These are phyloP conservation scores for Drosophila sordidula DNA, from an alignment of 2,888 invertebrate species.

Conservation along the genomic window DNA sequence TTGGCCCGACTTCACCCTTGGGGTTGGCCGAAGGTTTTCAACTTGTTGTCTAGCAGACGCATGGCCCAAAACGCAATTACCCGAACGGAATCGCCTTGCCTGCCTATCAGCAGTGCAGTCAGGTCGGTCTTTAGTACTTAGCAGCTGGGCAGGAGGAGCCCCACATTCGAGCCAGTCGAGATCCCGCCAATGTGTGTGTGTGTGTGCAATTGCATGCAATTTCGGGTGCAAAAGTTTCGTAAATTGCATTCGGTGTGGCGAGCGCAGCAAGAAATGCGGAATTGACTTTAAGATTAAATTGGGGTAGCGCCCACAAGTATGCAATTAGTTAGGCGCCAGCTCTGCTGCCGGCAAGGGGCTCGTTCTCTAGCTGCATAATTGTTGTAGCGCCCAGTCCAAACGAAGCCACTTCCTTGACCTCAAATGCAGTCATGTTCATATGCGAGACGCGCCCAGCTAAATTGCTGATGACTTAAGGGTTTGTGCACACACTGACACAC, in stretches of 20 bases:
- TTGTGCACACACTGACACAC: conserved; percentile 26
- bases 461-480: conserved; percentile 73
- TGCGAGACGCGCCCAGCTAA: conserved; percentile 49
- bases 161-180: conserved; percentile 20
- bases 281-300: conserved; percentile 76
- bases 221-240: conserved; percentile 64
- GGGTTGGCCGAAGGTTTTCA: conserved; percentile 58
- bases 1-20: conserved; percentile 41
- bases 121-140: conserved; percentile 24
- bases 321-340: conserved; percentile 61
- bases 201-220: conserved; percentile 73
- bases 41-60: conserved; percentile 56
- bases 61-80: conserved; percentile 66
- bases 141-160: conserved; percentile 4
- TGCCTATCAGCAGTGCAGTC: conserved; percentile 40
- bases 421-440: conserved; percentile 51
- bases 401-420: conserved; percentile 78
- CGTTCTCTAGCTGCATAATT: conserved; percentile 37
- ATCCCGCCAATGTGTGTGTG: conserved; percentile 57
- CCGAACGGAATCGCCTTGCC: conserved; percentile 55
- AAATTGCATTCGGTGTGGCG: conserved; percentile 63
- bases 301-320: conserved; percentile 35
- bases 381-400: conserved; percentile 15
- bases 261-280: conserved; percentile 58
- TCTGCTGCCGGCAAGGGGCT: too few relatives aligned